phyloP scores from a whole-genome alignment of 2,888 invertebrate genomes.

The Ariolimax columbianus region DNA sequence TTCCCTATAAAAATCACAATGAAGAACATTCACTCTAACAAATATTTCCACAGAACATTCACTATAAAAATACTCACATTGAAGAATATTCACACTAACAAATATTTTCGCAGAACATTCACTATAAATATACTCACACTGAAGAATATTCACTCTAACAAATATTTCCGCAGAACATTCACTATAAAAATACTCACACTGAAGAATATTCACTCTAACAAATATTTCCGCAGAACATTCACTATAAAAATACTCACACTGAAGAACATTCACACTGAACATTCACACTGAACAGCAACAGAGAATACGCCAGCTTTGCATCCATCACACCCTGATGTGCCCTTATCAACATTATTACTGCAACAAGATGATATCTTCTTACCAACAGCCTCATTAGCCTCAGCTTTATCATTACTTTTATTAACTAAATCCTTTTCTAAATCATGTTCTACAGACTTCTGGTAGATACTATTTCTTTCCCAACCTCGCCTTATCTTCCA shows the following conservation, averaged over 20 bases:
- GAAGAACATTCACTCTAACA: not conserved
- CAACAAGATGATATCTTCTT: not conserved
- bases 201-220: too few relatives aligned
- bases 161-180: not conserved
- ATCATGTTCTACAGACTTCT: not conserved
- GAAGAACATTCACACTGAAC: conserved; percentile 10
- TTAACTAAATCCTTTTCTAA: not conserved
- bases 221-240: not conserved
- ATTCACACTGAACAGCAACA: conserved; percentile 30
- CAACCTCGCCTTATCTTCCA: conserved; percentile 66
- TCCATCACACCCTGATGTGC: not conserved
- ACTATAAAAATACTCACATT: not conserved
- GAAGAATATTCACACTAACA: not conserved
- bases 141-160: not conserved
- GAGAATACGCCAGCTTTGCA: conserved; percentile 21
- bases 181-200: not conserved
- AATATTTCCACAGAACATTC: not conserved
- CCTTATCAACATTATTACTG: not conserved
- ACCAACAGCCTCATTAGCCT: not conserved
- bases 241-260: not conserved
- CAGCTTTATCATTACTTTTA: not conserved
- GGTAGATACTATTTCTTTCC: conserved; percentile 56
- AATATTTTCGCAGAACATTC: not conserved
- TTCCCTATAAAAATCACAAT: not conserved
- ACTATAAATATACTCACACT: not conserved